Conservation (phyloP, 2,113 vertebrate genomes). For the Centropus bengalensis region DNA sequence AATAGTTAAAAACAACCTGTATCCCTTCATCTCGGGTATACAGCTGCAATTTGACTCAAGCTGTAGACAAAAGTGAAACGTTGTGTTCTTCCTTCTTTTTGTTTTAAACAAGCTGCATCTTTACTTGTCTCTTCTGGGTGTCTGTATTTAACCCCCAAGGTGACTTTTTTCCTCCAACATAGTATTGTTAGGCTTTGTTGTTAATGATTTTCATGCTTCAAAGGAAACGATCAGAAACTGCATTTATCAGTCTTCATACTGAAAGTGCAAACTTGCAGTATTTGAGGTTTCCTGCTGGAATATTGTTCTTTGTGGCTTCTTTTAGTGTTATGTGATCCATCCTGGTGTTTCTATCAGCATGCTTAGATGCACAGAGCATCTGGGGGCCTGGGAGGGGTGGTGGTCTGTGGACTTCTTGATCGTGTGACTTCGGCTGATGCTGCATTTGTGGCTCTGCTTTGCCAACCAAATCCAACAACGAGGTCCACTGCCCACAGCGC, state of each 20-base stretch:
- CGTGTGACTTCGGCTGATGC: background rate
- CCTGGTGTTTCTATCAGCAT: accelerated
- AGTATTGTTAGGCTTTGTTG: background rate
- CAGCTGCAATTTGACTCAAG: background rate
- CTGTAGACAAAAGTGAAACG: background rate
- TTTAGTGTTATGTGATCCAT: background rate
- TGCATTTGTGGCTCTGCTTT: background rate
- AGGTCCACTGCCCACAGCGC: background rate
- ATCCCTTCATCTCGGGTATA: background rate
- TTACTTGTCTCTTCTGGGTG: background rate
- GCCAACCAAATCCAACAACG: accelerated
- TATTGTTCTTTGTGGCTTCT: background rate
- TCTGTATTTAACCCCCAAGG: background rate
- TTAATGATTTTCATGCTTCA: background rate
- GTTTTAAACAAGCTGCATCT: background rate
- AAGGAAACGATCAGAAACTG: conserved; percentile 1
- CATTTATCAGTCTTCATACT: background rate
- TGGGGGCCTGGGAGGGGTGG: background rate
- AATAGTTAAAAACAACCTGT: background rate
- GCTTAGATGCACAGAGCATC: background rate
- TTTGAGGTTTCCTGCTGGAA: background rate
- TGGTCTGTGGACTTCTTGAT: background rate
- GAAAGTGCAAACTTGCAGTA: background rate
- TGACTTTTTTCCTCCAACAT: background rate
- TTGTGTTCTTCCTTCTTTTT: background rate